Evolutionary conservation across 2,113 vertebrate genomes (phyloP), one percentile per base, ranked within the genome.

Genomic region (Chlorodrepanis virens): DNA sequence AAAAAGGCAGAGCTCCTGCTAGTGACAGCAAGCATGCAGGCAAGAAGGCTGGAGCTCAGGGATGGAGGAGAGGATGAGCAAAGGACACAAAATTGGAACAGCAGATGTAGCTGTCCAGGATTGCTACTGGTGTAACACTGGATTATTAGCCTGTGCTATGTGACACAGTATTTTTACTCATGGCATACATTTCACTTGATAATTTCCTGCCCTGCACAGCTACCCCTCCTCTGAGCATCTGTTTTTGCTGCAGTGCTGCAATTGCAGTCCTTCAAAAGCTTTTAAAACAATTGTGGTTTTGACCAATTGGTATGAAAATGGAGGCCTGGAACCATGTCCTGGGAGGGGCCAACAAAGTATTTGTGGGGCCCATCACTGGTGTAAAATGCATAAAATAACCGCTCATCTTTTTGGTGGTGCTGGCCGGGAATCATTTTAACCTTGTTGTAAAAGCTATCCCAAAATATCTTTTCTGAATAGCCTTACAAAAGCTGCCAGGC

Each of bases 401-500:
- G 20, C 42, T 77, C 5, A 3, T 57, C 78, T 40, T 68, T 86
- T 61, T 42, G 59, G 49, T 54, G 50, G 28, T 83, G 54, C 64
- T 77, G 37, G 28, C 12, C 2, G 24, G 78, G 68, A 94, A 53
- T 12, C 12, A 35, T 77, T 95, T 81, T 88, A 90, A 80, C n/a
- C 45, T 57, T 70, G 47, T 33, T 2, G 4, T 76, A 49, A 93
- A 10, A 67, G 61, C 45, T 25, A 18, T 88, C 88, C 83, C 61
- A 71, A 90, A 80, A 76, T 42, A 74, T 60, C 52, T 89, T 50
- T 93, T 88, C 45, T 82, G 57, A 95, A 72, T 60, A 83, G 81
- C 68, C 52, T 83, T 54, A 70, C 22, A 61, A 94, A 94, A 83
- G 91, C 91, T 96, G 86, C 88, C 91, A 93, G 86, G 47, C 59